Conservation (phyloP, 2,797 vertebrate species). For the Bovichtus variegatus region DNA sequence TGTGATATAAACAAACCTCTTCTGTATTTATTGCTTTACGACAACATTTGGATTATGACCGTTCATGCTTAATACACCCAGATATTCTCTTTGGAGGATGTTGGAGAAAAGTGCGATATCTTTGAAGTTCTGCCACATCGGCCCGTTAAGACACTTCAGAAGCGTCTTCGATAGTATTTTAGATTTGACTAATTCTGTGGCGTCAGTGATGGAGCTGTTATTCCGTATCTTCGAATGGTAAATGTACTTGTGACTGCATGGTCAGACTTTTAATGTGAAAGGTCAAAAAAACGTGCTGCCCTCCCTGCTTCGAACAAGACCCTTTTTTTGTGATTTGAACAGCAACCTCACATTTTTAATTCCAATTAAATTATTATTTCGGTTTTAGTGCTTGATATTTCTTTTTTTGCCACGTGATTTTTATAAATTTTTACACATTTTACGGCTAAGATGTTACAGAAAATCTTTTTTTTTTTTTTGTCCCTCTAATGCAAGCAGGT, state of each 20-base stretch:
- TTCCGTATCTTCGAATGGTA: conserved; percentile 46
- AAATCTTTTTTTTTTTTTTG: conserved; percentile 5
- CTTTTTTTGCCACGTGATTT: conserved; percentile 15
- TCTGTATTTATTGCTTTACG: conserved; percentile 43
- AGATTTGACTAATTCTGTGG: conserved; percentile 42
- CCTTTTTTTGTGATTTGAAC: conserved; percentile 27
- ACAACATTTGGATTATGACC: conserved; percentile 13
- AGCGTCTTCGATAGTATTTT: conserved; percentile 19
- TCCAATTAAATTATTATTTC: conserved; percentile 41
- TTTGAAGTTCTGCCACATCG: conserved; percentile 18
- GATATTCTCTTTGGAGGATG: neutral
- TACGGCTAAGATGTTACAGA: conserved; percentile 14
- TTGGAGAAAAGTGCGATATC: neutral
- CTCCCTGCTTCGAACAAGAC: conserved; percentile 26
- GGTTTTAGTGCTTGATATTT: conserved; percentile 18
- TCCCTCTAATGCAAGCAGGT: conserved; percentile 66
- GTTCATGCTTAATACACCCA: conserved; percentile 5
- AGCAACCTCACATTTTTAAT: conserved; percentile 11
- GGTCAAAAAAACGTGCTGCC: conserved; percentile 48
- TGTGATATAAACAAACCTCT: conserved; percentile 37
- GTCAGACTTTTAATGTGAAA: conserved; percentile 64
- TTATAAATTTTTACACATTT: conserved; percentile 19
- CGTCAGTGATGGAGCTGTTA: conserved; percentile 42
- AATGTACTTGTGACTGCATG: conserved; percentile 64
- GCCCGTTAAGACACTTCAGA: conserved; percentile 26